Evolutionary conservation across 1,140 invertebrate species (phyloP), one percentile per base, ranked within the genome.

Genomic region (Trichonephila clavipes): DNA sequence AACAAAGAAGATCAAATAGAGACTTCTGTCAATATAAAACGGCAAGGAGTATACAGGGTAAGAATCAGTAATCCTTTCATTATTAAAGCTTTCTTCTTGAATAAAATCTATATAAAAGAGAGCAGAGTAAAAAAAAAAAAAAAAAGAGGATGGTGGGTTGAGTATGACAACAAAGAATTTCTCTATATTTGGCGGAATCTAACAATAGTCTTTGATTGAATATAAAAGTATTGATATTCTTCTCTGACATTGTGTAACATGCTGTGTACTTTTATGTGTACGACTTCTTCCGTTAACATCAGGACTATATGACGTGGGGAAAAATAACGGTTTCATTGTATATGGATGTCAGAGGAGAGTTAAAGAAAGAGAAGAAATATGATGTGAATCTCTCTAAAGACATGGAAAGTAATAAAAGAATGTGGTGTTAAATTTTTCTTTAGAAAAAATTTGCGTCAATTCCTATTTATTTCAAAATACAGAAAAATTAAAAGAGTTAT

Each of bases 141-240:
- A 69, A 28, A 69, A 24, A 10, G 10, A 51, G 2, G 10, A 0
- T 69, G 12, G 24, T 4, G n/a, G 10, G 24, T 2, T 69, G n/a
- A n/a, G 66, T 69, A 69, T 69, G 66, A 69, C 77, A 82, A 82
- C 28, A 82, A 44, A 28, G 77, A 82, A 82, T 82, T 10, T 34
- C 14, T 18, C 51, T 44, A 82, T 28, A 44, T 82, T 44, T 82
- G 77, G 24, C 34, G 40, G 16, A 28, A 44, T 7, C 44, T 82
- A 28, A 82, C 21, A 82, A 82, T 34, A 82, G 28, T 19, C 77
- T 40, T 44, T 82, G 77, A 51, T 40, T 34, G 21, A 16, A 40
- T 40, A 40, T 40, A 81, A 21, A 82, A 82, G 34, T 51, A 40
- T 19, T 16, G 21, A 16, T 34, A 44, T 82, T 51, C 21, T 51